phyloP scores from a whole-genome alignment of 2,888 invertebrate species.

The Heliothis peltigera region DNA sequence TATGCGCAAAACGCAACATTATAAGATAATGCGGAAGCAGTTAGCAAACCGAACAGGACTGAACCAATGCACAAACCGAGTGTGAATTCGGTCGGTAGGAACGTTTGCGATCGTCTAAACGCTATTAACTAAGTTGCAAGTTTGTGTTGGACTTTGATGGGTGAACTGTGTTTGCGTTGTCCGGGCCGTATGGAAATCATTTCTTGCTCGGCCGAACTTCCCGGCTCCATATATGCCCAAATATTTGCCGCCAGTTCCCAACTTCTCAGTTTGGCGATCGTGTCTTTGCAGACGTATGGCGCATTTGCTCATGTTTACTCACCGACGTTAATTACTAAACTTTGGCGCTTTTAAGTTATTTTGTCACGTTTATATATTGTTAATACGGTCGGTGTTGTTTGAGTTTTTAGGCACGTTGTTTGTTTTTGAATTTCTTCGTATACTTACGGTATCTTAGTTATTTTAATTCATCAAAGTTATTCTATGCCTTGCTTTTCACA shows the following conservation, averaged over 20 bases:
- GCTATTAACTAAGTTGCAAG: constrained; percentile 87
- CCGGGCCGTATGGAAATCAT: constrained; percentile 86
- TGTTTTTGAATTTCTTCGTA: constrained; percentile 14
- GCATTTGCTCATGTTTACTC: constrained; percentile 74
- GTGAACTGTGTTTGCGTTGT: constrained; percentile 83
- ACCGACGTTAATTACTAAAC: constrained; percentile 72
- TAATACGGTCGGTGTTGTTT: constrained; percentile 4
- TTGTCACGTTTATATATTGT: constrained; percentile 32
- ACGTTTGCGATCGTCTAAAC: constrained; percentile 81
- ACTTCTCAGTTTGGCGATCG: constrained; percentile 79
- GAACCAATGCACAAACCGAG: constrained; percentile 71
- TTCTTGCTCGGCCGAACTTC: constrained; percentile 85
- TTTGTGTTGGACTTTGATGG: constrained; percentile 86
- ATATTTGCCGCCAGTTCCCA: constrained; percentile 83
- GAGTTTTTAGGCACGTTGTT: constrained; percentile 17
- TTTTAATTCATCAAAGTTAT: neutral
- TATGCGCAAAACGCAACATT: constrained; percentile 19
- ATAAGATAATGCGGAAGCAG: constrained; percentile 37
- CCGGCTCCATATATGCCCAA: constrained; percentile 82
- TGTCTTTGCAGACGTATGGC: constrained; percentile 78
- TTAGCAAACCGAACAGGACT: constrained; percentile 42
- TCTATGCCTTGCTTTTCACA: no score
- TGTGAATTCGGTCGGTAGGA: constrained; percentile 68
- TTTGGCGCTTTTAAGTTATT: constrained; percentile 61
- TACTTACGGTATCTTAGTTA: neutral